These are phyloP conservation scores for Petrosia ficiformis DNA, from an alignment of 37 sponge, comb jelly and placozoan genomes.

Conservation along the genomic window DNA sequence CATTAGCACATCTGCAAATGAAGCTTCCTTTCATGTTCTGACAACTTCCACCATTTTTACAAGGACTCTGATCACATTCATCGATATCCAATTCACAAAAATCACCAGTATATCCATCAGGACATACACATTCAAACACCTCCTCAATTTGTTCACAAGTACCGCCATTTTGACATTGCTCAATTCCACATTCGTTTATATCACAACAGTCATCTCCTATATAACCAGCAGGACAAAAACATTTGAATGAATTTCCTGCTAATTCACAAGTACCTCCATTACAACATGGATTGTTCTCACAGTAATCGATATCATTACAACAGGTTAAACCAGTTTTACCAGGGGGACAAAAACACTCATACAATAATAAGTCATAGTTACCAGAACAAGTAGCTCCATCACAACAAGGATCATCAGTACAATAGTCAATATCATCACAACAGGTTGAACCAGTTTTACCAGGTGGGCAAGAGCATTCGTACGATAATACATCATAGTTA, in stretches of 20 bases:
- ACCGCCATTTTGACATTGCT: too few species aligned
- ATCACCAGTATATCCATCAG: too few species aligned
- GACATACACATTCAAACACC: too few species aligned
- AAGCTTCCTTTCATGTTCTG: too few species aligned
- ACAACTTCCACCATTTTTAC: too few species aligned
- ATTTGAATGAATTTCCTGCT: not conserved
- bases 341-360: not conserved
- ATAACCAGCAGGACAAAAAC: not conserved
- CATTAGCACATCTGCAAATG: too few species aligned
- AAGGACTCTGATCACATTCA: too few species aligned
- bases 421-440: not conserved
- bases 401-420: not conserved
- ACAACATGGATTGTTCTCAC: not conserved
- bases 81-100: too few species aligned
- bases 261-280: not conserved
- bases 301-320: not conserved
- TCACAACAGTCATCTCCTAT: too few species aligned
- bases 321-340: not conserved
- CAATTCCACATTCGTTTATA: too few species aligned
- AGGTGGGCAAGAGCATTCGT: not conserved
- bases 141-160: too few species aligned
- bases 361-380: not conserved
- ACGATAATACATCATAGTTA: not conserved
- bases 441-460: conserved; percentile 4
- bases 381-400: not conserved